Evolutionary conservation across 2,797 vertebrate genomes (phyloP).

Genomic region (Dipus sagitta): DNA sequence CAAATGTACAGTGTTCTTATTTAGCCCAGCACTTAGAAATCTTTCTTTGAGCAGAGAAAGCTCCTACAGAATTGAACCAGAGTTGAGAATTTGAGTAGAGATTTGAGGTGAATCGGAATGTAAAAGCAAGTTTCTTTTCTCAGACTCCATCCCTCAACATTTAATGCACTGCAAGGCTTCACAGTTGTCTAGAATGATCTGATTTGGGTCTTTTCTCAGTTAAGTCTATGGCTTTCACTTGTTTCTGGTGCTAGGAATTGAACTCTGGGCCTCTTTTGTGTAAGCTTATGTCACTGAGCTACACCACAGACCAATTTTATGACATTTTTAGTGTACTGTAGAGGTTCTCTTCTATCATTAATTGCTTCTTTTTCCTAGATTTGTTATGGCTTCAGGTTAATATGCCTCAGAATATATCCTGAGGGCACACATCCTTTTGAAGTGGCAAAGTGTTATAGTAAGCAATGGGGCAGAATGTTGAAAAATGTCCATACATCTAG

Average conservation of each 20-base stretch:
- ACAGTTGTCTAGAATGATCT: background rate
- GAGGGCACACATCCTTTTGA: constrained; percentile 54
- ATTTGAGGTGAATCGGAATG: background rate
- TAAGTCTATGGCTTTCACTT: background rate
- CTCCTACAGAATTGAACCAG: background rate
- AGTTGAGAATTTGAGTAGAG: background rate
- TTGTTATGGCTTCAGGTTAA: background rate
- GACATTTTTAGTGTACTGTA: background rate
- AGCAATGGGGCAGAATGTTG: constrained; percentile 48
- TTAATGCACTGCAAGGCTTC: background rate
- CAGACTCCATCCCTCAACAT: background rate
- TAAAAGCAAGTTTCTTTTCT: constrained; percentile 1
- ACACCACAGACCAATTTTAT: background rate
- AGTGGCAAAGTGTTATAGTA: constrained; percentile 49
- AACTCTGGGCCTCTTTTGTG: background rate
- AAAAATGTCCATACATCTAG: constrained; percentile 39
- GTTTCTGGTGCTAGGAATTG: background rate
- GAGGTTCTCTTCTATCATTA: background rate
- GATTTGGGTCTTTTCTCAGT: background rate
- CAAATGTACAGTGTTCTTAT: background rate
- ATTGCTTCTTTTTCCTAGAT: background rate
- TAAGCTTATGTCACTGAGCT: background rate
- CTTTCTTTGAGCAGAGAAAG: background rate
- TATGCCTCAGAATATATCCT: background rate
- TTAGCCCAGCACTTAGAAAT: background rate